Evolutionary conservation across 2,797 vertebrate genomes (phyloP).

Genomic region (Mormyrus hasselquistii): DNA sequence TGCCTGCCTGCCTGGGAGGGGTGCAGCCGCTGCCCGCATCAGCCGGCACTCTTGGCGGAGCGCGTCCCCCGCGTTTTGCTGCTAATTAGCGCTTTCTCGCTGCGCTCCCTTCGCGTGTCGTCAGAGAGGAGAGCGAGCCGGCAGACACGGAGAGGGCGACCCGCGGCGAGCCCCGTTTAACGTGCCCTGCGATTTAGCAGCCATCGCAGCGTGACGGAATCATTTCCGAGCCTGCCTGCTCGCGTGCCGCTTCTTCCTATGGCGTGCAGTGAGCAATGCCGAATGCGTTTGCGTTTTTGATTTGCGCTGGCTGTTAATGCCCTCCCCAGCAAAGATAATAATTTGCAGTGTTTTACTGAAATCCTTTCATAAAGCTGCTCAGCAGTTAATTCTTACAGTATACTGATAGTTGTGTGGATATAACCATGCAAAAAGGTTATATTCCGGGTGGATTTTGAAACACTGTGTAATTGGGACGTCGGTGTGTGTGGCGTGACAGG

Average conservation of each 20-base stretch:
- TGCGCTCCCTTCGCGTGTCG: background rate
- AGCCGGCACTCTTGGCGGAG: background rate
- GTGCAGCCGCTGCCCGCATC: background rate
- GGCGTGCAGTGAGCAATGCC: background rate
- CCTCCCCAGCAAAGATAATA: background rate
- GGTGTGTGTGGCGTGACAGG: background rate
- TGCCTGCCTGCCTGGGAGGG: background rate
- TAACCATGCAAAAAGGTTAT: background rate
- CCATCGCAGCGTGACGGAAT: slow-evolving; percentile 5
- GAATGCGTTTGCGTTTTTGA: background rate
- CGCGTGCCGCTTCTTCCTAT: background rate
- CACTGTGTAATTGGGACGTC: background rate
- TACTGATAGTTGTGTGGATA: background rate
- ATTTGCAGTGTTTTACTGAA: background rate
- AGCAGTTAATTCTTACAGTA: background rate
- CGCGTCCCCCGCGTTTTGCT: background rate
- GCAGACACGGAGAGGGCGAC: background rate
- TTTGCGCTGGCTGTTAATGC: background rate
- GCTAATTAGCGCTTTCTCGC: slow-evolving; percentile 14
- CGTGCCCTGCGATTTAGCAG: background rate
- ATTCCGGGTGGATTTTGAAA: background rate
- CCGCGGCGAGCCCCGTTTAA: background rate
- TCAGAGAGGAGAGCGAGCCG: slow-evolving; percentile 5
- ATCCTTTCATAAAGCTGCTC: background rate
- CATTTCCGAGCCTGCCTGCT: slow-evolving; percentile 1